These are phyloP conservation scores for Protaetia brevitarsis DNA, from an alignment of 1,140 invertebrate species.

Conservation along the genomic window DNA sequence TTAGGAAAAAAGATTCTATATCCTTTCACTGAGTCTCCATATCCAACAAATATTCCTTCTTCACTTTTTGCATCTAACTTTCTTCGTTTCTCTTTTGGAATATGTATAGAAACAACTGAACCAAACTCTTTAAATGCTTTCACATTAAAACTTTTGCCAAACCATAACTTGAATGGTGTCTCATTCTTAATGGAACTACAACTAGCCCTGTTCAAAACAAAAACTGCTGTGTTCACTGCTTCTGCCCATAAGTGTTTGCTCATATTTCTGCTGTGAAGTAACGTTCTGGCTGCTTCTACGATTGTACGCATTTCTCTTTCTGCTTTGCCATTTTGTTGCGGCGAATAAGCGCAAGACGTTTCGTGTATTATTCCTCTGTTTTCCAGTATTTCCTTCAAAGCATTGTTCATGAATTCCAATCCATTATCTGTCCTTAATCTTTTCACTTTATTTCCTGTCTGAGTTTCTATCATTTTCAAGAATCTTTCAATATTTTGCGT, in stretches of 20 bases:
- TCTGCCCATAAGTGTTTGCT: background rate
- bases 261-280: background rate
- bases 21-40: conserved; percentile 13
- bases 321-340: conserved; percentile 46
- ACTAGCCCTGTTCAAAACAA: background rate
- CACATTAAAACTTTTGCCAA: background rate
- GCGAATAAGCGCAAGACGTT: conserved; percentile 36
- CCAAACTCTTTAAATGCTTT: conserved; percentile 31
- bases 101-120: conserved; percentile 30
- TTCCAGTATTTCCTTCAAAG: conserved; percentile 13
- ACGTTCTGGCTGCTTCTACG: conserved; percentile 41
- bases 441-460: conserved; percentile 39
- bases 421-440: conserved; percentile 46
- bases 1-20: conserved; percentile 17
- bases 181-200: background rate
- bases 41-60: conserved; percentile 27
- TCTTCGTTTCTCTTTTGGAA: conserved; percentile 23
- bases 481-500: conserved; percentile 35
- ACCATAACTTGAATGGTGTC: background rate
- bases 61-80: conserved; percentile 29
- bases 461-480: conserved; percentile 40
- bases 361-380: conserved; percentile 25
- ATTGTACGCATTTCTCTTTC: conserved; percentile 47
- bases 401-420: conserved; percentile 44
- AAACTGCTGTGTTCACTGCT: background rate